Conservation (phyloP, 1,140 invertebrate genomes). For the Drosophila arizonae region DNA sequence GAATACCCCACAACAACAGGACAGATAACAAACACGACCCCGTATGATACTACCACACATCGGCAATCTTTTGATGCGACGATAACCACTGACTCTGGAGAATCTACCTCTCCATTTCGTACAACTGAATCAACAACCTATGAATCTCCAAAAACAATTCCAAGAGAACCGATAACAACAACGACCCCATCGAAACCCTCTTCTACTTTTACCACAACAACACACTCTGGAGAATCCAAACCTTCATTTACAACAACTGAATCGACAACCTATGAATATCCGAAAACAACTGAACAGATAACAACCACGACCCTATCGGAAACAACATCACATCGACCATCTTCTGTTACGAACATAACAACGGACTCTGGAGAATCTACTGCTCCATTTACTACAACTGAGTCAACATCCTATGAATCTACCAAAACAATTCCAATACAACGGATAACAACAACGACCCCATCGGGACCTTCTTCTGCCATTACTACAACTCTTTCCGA, state of each 20-base stretch:
- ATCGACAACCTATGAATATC: neutral
- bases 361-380: neutral
- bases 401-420: neutral
- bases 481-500: no score
- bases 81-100: no score
- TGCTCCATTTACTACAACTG: neutral
- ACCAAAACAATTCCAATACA: neutral
- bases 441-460: neutral
- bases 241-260: neutral
- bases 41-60: no score
- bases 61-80: no score
- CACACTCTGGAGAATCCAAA: neutral
- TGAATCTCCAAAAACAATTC: neutral
- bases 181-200: neutral
- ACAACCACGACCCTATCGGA: neutral
- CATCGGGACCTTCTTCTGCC: no score
- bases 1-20: no score
- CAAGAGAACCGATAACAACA: neutral
- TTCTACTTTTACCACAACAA: neutral
- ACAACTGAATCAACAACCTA: neutral
- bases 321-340: neutral
- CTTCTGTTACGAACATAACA: neutral
- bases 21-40: no score
- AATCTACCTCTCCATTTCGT: no score
- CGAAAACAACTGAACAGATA: neutral